Conservation (phyloP, 2,888 invertebrate species). For the Chelonus formosanus region DNA sequence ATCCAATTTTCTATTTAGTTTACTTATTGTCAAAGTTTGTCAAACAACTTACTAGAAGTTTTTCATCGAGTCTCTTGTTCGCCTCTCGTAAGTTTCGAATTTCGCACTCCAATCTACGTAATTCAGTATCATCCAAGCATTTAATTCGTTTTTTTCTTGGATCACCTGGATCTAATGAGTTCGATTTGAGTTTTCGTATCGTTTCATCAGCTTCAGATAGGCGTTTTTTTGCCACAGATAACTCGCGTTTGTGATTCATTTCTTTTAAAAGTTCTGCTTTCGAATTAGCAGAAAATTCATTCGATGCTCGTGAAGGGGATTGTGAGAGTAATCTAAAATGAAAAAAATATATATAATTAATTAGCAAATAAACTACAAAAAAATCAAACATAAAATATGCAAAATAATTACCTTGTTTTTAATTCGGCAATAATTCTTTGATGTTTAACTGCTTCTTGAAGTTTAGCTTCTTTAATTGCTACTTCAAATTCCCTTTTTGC, state of each 20-base stretch:
- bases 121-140: constrained; percentile 53
- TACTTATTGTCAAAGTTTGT: no score
- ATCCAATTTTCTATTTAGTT: no score
- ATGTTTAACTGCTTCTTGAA: constrained; percentile 50
- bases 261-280: constrained; percentile 49
- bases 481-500: constrained; percentile 49
- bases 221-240: constrained; percentile 49
- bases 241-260: constrained; percentile 52
- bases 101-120: constrained; percentile 67
- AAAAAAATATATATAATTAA: neutral
- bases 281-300: constrained; percentile 35
- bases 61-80: constrained; percentile 74
- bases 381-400: constrained; percentile 1
- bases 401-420: constrained; percentile 45
- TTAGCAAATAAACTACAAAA: constrained; percentile 7
- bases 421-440: constrained; percentile 50
- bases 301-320: constrained; percentile 38
- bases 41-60: constrained; percentile 69
- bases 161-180: constrained; percentile 37
- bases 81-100: constrained; percentile 72
- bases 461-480: constrained; percentile 48
- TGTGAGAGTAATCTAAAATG: constrained; percentile 35
- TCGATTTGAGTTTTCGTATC: constrained; percentile 46
- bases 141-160: constrained; percentile 30
- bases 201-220: constrained; percentile 52